Evolutionary conservation across 2,797 vertebrate species (phyloP).

Genomic region (Halcyon badia): DNA sequence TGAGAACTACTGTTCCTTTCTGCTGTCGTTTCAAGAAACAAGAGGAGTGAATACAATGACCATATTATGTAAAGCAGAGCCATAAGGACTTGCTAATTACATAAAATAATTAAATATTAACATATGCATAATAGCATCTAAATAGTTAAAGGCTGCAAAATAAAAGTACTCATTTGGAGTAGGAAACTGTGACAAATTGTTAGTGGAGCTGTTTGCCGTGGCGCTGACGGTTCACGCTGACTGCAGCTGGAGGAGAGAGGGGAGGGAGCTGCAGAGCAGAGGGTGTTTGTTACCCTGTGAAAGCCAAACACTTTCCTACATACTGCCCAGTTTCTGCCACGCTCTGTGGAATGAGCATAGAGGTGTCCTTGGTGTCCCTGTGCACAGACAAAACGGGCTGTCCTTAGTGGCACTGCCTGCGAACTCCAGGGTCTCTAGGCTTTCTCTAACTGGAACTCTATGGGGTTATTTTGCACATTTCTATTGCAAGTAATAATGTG

Average conservation of each 20-base stretch:
- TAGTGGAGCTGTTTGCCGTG: background rate
- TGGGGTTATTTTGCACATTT: background rate
- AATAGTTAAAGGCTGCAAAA: background rate
- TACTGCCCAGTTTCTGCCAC: background rate
- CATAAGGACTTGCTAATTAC: background rate
- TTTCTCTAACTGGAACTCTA: background rate
- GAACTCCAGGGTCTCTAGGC: background rate
- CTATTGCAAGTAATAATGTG: background rate
- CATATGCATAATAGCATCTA: background rate
- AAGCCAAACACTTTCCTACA: background rate
- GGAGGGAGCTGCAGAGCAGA: background rate
- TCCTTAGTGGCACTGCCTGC: background rate
- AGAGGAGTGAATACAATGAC: background rate
- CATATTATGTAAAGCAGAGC: background rate
- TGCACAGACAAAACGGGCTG: background rate
- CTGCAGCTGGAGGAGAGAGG: background rate
- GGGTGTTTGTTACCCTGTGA: background rate
- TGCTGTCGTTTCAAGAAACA: background rate
- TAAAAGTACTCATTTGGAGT: background rate
- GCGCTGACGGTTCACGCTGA: background rate
- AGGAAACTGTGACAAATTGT: background rate
- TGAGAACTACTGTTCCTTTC: background rate
- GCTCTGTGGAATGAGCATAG: background rate
- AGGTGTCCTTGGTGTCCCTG: background rate
- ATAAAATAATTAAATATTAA: background rate